phyloP scores from a whole-genome alignment of 35 echinoderm and acorn worm genomes.

The Holothuria glaberrima region DNA sequence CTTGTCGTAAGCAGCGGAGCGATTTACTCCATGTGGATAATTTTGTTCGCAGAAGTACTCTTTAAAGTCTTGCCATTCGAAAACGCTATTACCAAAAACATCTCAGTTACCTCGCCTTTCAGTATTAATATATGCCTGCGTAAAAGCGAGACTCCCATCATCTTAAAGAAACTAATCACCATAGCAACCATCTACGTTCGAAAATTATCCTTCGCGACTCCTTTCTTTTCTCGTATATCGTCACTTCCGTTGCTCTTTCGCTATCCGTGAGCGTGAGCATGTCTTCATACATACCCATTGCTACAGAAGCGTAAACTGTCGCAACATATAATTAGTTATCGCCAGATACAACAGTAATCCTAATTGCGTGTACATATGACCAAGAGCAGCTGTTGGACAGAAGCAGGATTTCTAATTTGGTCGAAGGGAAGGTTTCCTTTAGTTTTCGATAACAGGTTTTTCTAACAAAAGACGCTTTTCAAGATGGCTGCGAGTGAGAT shows the following conservation, averaged over 20 bases:
- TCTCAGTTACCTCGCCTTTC: no score
- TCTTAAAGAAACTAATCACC: slow-evolving; percentile 18
- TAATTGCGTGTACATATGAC: no score
- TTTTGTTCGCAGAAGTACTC: no score
- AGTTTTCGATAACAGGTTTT: no score
- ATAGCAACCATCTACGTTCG: slow-evolving; percentile 54
- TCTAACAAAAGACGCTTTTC: background rate
- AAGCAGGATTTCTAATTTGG: no score
- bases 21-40: no score
- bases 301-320: background rate
- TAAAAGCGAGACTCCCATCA: background rate
- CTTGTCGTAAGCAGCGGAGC: no score
- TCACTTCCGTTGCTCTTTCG: slow-evolving; percentile 12
- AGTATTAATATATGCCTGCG: background rate
- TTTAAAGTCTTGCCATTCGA: no score
- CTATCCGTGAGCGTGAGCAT: background rate
- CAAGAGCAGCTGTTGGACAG: no score
- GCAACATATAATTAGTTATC: slow-evolving; percentile 36
- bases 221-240: background rate
- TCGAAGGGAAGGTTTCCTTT: no score
- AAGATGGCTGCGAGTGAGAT: slow-evolving; percentile 29
- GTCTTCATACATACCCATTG: background rate
- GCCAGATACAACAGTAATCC: no score
- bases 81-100: no score
- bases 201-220: slow-evolving; percentile 34